Evolutionary conservation across 2,797 vertebrate species (phyloP).

Genomic region (Meda fulgida): DNA sequence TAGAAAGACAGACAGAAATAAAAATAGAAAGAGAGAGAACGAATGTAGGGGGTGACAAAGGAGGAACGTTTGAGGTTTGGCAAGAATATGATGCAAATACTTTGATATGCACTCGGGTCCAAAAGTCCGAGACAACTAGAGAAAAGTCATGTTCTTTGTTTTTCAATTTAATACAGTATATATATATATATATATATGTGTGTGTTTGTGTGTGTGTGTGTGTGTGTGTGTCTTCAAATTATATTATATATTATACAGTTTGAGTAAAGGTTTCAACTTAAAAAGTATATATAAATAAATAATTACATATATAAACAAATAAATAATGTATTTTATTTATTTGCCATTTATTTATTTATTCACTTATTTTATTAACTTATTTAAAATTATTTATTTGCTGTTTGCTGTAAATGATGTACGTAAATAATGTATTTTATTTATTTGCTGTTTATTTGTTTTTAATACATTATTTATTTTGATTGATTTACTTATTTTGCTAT

Average conservation of each 20-base stretch:
- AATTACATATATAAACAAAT: neutral
- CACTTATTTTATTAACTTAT: neutral
- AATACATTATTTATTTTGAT: neutral
- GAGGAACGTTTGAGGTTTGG: conserved; percentile 5
- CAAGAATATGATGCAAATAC: neutral
- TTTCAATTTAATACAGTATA: neutral
- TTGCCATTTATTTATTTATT: neutral
- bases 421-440: neutral
- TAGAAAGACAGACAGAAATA: conserved; percentile 7
- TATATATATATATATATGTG: too few relatives aligned
- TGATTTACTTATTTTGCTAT: neutral
- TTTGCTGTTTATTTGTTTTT: neutral
- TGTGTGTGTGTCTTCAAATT: too few relatives aligned
- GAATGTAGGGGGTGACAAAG: conserved; percentile 6
- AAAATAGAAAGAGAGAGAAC: conserved; percentile 8
- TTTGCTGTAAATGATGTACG: too few relatives aligned
- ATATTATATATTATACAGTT: too few relatives aligned
- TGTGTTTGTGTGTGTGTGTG: too few relatives aligned
- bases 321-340: neutral
- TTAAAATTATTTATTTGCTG: neutral
- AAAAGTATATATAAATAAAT: neutral
- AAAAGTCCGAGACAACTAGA: conserved; percentile 1
- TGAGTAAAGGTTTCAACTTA: neutral
- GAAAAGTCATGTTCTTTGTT: neutral
- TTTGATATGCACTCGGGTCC: neutral